Base-by-base conservation (phyloP, 2,888 invertebrate genomes). In the Noctua comes region DNA sequence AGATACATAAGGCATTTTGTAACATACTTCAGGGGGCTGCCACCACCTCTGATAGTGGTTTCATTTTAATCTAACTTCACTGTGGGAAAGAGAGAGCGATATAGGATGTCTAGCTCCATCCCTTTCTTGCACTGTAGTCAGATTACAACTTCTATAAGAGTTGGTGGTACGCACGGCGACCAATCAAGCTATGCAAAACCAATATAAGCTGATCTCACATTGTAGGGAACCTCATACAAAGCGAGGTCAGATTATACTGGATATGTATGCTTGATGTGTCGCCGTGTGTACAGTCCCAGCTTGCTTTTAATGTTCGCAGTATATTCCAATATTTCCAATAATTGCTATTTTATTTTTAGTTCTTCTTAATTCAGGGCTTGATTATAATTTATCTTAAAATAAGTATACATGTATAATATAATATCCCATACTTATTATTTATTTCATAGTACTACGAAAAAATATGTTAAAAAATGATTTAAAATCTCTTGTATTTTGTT, bases 231-330 rank as follows among this genome's bases (percentile, higher is more conserved):
- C 27, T 59, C 7, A 8, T 18, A 59, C 16, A 59, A 3, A 27
- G 59, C 7, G 27, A 59, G 59, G 27, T 31, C 59, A 59, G 59
- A 18, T 59, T 59, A 16, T 59, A 59, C 27, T 27, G 59, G n/a
- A 57, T 57, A 59, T 59, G 13, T n/a, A 57, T 59, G 5, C n/a
- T 57, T 59, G 27, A 27, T 59, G 59, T 27, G 27, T 27, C 16
- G 16, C 27, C 57, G 16, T n/a, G 7, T 27, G 59, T 27, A 13
- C 13, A 59, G 13, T 43, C 66, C n/a, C n/a, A 43, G 48, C 74
- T 83, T 79, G 73, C 79, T 83, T 78, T 68, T 77, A 77, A 68
- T 77, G n/a, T 68, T 70, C 36, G 21, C 51, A 51, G 31, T 68
- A 40, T 77, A 77, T 80, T 82, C 59, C 66, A 54, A 62, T 13